Conservation (phyloP, 2,888 invertebrate species). For the Monochamus alternatus region DNA sequence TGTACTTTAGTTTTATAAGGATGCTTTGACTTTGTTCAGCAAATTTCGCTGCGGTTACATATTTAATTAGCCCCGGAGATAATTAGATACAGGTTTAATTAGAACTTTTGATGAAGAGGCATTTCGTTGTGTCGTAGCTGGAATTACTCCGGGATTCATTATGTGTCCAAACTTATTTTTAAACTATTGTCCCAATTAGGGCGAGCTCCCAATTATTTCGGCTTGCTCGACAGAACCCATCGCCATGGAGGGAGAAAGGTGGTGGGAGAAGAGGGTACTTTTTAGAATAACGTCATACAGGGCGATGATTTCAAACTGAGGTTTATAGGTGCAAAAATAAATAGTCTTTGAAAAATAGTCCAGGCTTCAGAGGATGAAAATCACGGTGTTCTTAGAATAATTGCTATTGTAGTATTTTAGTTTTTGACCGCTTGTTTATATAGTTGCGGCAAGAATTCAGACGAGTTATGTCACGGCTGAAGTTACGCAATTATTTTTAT, state of each 20-base stretch:
- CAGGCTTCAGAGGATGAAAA: no score
- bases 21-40: slow-evolving; percentile 66
- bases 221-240: slow-evolving; percentile 51
- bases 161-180: slow-evolving; percentile 59
- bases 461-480: no score
- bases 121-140: slow-evolving; percentile 60
- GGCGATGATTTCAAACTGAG: no score
- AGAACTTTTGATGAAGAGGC: slow-evolving; percentile 71
- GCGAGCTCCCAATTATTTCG: slow-evolving; percentile 62
- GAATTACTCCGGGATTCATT: slow-evolving; percentile 60
- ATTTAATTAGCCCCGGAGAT: slow-evolving; percentile 70
- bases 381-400: no score
- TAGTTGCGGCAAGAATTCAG: no score
- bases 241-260: slow-evolving; percentile 25
- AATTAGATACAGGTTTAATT: slow-evolving; percentile 70
- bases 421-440: no score
- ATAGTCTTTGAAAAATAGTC: no score
- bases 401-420: no score
- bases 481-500: no score
- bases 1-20: slow-evolving; percentile 68
- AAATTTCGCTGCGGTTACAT: slow-evolving; percentile 67
- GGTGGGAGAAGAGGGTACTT: no score
- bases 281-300: no score
- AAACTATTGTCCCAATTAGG: slow-evolving; percentile 62
- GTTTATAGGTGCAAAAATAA: no score